Conservation (phyloP, 1,140 invertebrate genomes). For the Drosophila saltans region DNA sequence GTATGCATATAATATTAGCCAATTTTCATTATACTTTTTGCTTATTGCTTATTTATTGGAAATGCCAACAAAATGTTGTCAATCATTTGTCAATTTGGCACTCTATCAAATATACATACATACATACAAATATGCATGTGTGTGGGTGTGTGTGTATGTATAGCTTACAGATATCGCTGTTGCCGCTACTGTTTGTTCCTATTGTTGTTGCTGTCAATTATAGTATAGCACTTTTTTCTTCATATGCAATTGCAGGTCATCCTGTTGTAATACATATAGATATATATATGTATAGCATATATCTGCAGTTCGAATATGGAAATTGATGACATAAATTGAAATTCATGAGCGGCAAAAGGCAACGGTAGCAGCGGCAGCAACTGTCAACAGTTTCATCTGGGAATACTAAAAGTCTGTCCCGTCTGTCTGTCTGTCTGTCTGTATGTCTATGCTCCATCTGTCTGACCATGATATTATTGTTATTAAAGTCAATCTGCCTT, state of each 20-base stretch:
- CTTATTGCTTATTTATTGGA: conserved; percentile 26
- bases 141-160: neutral
- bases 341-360: conserved; percentile 38
- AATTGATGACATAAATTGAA: conserved; percentile 62
- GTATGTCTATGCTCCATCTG: conserved; percentile 14
- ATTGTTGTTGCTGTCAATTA: conserved; percentile 12
- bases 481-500: conserved; percentile 54
- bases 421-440: neutral
- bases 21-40: conserved; percentile 5
- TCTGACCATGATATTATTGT: conserved; percentile 56
- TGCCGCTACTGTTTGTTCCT: neutral
- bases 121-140: conserved; percentile 16
- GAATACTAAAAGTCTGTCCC: conserved; percentile 25
- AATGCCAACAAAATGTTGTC: conserved; percentile 56
- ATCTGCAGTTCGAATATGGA: conserved; percentile 3
- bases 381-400: conserved; percentile 58
- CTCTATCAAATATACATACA: conserved; percentile 49
- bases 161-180: conserved; percentile 4
- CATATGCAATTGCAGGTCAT: conserved; percentile 6
- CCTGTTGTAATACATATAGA: conserved; percentile 11
- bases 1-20: conserved; percentile 9
- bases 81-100: conserved; percentile 77
- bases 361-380: conserved; percentile 30
- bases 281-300: conserved; percentile 29
- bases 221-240: conserved; percentile 2